Evolutionary conservation across 2,888 invertebrate genomes (phyloP), one percentile per base, ranked within the genome.

Genomic region (Phlogophora meticulosa): DNA sequence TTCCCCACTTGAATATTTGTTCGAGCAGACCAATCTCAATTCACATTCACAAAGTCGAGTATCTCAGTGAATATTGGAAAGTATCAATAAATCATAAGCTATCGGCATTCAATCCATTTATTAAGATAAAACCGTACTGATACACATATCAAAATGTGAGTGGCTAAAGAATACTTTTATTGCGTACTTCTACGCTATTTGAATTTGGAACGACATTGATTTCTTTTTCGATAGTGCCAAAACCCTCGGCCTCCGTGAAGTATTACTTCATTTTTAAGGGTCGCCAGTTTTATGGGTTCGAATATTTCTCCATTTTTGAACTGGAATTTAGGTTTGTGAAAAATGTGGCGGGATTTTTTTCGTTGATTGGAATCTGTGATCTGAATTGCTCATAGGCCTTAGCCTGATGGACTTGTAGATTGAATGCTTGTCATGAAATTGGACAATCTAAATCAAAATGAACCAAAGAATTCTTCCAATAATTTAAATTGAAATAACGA

Each of bases 301-400:
- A 38, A 45, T 46, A 61, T 43, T 51, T 58, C 36, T 65, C 40
- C 32, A 61, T 61, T 72, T 67, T 58, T 40, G 11, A 57, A 75
- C 13, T 43, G n/a, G 28, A 62, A 34, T 62, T 43, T 4, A 32
- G 28, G 28, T 46, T 28, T 15, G 38, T 42, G 55, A 55, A 40
- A 68, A 66, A 64, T 49, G 43, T 40, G 38, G 22, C 13, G 10
- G 28, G 40, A 36, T 64, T 64, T 72, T 68, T 57, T 64, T 52
- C 58, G 63, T 60, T 81, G 80, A 80, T 80, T 81, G 65, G 62
- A 75, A 67, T 65, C 62, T 67, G 59, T 43, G 62, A 70, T 75
- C 51, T 59, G 46, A 67, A 78, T 72, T 69, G 51, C 52, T 56
- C 43, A 53, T 59, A 66, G 63, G 48, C 59, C 59, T 42, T 60